Conservation (phyloP, 64 coral and sea anemone genomes). For the Platygyra sinensis region DNA sequence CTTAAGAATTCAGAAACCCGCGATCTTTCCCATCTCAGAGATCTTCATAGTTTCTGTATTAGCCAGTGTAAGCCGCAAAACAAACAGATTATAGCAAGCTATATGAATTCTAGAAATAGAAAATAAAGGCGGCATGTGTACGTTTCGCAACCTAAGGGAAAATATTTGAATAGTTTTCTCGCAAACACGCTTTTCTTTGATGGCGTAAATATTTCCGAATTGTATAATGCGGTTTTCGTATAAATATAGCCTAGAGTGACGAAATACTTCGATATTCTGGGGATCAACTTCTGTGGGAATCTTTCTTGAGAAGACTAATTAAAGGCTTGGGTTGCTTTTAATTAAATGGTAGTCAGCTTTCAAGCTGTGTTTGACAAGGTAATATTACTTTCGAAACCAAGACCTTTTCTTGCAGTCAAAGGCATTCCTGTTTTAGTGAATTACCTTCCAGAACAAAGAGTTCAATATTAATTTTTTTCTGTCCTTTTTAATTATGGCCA, state of each 20-base stretch:
- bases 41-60: neutral
- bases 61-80: too few relatives aligned
- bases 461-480: neutral
- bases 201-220: neutral
- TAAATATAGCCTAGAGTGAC: too few relatives aligned
- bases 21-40: too few relatives aligned
- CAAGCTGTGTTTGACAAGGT: neutral
- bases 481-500: neutral
- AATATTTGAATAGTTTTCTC: slow-evolving; percentile 16
- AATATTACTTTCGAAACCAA: neutral
- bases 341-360: neutral
- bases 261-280: too few relatives aligned
- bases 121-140: neutral
- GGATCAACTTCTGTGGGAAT: too few relatives aligned
- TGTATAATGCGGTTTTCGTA: neutral
- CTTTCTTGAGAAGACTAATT: too few relatives aligned
- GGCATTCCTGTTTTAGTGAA: neutral
- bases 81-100: too few relatives aligned
- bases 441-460: neutral
- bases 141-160: neutral
- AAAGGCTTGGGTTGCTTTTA: too few relatives aligned
- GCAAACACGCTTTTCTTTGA: neutral
- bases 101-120: neutral
- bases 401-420: neutral
- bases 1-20: neutral